These are phyloP conservation scores for Scaptomyza caliginosa DNA, from an alignment of 2,888 invertebrate genomes.

Conservation along the genomic window DNA sequence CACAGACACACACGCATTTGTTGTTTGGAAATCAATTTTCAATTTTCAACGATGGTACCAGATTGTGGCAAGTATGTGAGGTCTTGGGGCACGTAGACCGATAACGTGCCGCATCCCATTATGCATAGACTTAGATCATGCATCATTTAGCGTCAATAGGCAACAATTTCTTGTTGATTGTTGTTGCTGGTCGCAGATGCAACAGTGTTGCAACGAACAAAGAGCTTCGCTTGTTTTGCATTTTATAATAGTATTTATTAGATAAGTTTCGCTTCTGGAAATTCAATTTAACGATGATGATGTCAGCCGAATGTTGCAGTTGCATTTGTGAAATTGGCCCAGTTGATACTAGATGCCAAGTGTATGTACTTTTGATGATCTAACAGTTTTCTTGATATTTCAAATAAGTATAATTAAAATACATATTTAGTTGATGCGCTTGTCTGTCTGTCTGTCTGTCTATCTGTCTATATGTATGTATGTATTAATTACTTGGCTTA, in stretches of 20 bases:
- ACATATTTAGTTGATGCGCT: slow-evolving; percentile 30
- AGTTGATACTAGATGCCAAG: slow-evolving; percentile 19
- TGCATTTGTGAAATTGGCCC: slow-evolving; percentile 31
- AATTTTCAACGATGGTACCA: slow-evolving; percentile 27
- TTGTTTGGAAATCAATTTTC: slow-evolving; percentile 57
- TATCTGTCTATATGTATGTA: no score
- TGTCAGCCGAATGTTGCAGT: slow-evolving; percentile 37
- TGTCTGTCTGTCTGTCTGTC: slow-evolving; percentile 1
- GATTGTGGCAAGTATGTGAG: neutral
- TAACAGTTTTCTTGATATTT: neutral
- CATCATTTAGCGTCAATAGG: slow-evolving; percentile 46
- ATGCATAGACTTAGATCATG: slow-evolving; percentile 41
- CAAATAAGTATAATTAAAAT: slow-evolving; percentile 12
- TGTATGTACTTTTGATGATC: slow-evolving; percentile 4
- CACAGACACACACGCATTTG: slow-evolving; percentile 38
- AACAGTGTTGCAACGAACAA: slow-evolving; percentile 37
- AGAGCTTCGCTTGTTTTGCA: slow-evolving; percentile 52
- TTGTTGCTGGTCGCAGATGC: slow-evolving; percentile 9
- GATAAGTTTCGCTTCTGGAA: slow-evolving; percentile 35
- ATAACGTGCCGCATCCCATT: neutral
- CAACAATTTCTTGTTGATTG: slow-evolving; percentile 28
- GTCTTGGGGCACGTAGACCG: slow-evolving; percentile 13
- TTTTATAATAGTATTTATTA: slow-evolving; percentile 32
- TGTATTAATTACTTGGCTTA: slow-evolving; percentile 30
- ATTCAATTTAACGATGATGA: slow-evolving; percentile 48